Evolutionary conservation across 2,888 invertebrate species (phyloP).

Genomic region (Blastobasis lacticolella): DNA sequence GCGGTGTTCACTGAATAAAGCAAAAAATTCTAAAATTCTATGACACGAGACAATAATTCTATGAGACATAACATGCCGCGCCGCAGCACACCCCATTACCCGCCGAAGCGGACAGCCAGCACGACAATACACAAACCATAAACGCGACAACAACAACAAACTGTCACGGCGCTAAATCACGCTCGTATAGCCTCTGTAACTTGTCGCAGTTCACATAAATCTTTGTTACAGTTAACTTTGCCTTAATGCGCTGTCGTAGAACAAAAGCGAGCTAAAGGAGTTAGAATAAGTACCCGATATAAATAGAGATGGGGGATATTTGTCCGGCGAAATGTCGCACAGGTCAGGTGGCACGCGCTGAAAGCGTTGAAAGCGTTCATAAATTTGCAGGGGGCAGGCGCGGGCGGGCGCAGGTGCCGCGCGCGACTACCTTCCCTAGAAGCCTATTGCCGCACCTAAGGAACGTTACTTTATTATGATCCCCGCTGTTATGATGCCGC

Average conservation of each 20-base stretch:
- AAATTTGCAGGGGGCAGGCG: constrained; percentile 54
- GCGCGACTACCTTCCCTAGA: constrained; percentile 30
- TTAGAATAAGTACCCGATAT: constrained; percentile 50
- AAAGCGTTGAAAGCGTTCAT: constrained; percentile 67
- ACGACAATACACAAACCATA: too few relatives aligned
- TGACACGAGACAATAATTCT: too few relatives aligned
- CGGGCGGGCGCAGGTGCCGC: constrained; percentile 58
- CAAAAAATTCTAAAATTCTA: too few relatives aligned
- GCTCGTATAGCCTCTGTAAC: not conserved
- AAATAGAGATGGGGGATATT: constrained; percentile 55
- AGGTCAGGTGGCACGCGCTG: constrained; percentile 71
- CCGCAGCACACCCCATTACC: too few relatives aligned
- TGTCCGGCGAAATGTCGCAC: constrained; percentile 58
- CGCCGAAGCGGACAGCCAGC: too few relatives aligned
- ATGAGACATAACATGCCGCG: too few relatives aligned
- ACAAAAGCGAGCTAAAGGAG: constrained; percentile 3
- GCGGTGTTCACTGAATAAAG: too few relatives aligned
- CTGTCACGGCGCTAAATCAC: too few relatives aligned
- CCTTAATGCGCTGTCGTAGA: constrained; percentile 8
- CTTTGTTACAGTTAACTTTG: constrained; percentile 5
- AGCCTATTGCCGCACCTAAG: constrained; percentile 39
- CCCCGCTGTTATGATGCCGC: constrained; percentile 14
- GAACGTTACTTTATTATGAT: constrained; percentile 28
- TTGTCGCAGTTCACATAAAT: constrained; percentile 3
- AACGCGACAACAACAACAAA: too few relatives aligned